Conservation (phyloP, 1,140 invertebrate species). For the Drosophila paulistorum region DNA sequence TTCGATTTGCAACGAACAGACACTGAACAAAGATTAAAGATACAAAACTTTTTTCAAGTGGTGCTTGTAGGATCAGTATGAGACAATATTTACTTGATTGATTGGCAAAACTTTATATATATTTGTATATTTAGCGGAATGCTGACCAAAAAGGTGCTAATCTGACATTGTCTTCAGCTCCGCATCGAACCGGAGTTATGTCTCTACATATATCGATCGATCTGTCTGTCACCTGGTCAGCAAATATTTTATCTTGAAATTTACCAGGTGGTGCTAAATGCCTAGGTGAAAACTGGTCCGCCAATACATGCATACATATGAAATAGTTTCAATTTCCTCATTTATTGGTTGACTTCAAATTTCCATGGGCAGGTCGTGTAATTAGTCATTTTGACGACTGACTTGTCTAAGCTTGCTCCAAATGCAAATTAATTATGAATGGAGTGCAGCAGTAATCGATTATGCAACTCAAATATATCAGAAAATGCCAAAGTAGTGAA, state of each 20-base stretch:
- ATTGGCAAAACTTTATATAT: not conserved
- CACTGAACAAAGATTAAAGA: not conserved
- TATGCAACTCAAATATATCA: not conserved
- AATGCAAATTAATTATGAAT: constrained; percentile 7
- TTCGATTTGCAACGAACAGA: not conserved
- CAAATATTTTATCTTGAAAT: constrained; percentile 74
- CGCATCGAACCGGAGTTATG: not conserved
- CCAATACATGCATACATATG: constrained; percentile 16
- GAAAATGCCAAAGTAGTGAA: not conserved
- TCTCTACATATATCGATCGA: not conserved
- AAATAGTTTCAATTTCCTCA: constrained; percentile 29
- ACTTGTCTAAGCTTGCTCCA: not conserved
- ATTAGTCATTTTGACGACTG: constrained; percentile 1
- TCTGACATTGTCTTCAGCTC: constrained; percentile 15
- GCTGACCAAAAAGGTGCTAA: constrained; percentile 13
- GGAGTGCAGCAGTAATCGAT: not conserved
- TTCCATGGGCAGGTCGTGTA: constrained; percentile 16
- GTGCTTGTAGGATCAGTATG: not conserved
- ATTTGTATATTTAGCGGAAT: not conserved
- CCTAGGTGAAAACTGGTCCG: constrained; percentile 54
- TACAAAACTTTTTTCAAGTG: not conserved
- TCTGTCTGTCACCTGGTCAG: constrained; percentile 31
- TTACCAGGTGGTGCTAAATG: constrained; percentile 60
- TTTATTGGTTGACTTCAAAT: constrained; percentile 3
- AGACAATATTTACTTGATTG: constrained; percentile 12